Percentiles rank a stretch among this genome's conserved stretches.
phyloP scores from a whole-genome alignment of 2,797 vertebrate genomes.

The Enteromius thamalakanensis region DNA sequence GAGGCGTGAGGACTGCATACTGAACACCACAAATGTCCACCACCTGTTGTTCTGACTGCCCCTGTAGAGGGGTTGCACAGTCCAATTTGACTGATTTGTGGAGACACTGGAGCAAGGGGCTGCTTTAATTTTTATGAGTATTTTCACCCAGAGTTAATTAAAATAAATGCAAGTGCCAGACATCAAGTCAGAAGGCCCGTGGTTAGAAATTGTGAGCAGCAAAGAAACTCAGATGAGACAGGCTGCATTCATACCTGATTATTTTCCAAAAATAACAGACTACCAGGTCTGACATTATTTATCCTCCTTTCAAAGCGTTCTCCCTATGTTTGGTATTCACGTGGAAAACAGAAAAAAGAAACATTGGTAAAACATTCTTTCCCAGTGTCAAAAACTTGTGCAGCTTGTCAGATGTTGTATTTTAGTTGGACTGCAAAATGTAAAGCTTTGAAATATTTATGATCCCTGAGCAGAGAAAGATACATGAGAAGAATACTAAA shows the following conservation, averaged over 20 bases:
- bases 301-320: conserved; percentile 49
- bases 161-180: conserved; percentile 18
- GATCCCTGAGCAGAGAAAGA: conserved; percentile 71
- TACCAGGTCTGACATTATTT: conserved; percentile 42
- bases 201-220: conserved; percentile 20
- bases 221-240: conserved; percentile 13
- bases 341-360: conserved; percentile 53
- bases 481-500: conserved; percentile 72
- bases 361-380: conserved; percentile 60
- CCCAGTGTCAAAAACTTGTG: conserved; percentile 62
- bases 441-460: conserved; percentile 64
- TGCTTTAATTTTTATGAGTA: conserved; percentile 31
- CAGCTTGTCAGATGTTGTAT: conserved; percentile 62
- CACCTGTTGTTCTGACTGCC: conserved; percentile 63
- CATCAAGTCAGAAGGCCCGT: conserved; percentile 2
- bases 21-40: conserved; percentile 63
- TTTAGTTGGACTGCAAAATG: conserved; percentile 72
- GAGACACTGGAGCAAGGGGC: conserved; percentile 15
- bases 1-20: conserved; percentile 71
- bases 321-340: conserved; percentile 31
- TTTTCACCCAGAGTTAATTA: conserved; percentile 18
- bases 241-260: conserved; percentile 37
- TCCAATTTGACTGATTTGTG: conserved; percentile 45
- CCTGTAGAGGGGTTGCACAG: conserved; percentile 31
- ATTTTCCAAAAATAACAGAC: conserved; percentile 48